phyloP scores from a whole-genome alignment of 2,113 vertebrate species.

The Myotis davidii region DNA sequence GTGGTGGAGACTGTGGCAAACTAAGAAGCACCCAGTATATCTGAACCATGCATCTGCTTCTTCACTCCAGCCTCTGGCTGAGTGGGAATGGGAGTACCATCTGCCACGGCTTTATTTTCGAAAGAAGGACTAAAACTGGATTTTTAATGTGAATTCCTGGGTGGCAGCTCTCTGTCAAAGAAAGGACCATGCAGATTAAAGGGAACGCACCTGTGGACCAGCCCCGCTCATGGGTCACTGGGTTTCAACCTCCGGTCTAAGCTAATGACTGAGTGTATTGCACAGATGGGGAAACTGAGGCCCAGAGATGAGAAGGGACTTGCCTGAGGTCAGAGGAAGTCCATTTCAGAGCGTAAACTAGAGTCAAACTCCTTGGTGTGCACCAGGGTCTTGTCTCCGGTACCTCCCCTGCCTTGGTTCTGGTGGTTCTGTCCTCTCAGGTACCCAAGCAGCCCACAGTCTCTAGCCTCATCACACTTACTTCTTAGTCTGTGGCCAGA shows the following conservation, averaged over 20 bases:
- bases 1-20: neutral
- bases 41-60: neutral
- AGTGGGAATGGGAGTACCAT: rapidly evolving
- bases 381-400: rapidly evolving
- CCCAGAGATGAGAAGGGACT: neutral
- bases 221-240: neutral
- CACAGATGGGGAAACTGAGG: neutral
- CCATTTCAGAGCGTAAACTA: neutral
- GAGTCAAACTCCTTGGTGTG: rapidly evolving
- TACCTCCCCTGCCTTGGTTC: neutral
- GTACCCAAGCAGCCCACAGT: neutral
- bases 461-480: neutral
- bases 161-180: neutral
- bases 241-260: neutral
- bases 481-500: neutral
- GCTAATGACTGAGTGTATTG: neutral
- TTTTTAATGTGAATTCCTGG: neutral
- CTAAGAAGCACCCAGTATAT: rapidly evolving
- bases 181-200: neutral
- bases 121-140: neutral
- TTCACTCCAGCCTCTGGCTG: neutral
- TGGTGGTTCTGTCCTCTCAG: neutral
- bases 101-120: neutral
- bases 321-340: neutral
- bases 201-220: neutral